Conservation (phyloP, 2,888 invertebrate species). For the Catonia carolina region DNA sequence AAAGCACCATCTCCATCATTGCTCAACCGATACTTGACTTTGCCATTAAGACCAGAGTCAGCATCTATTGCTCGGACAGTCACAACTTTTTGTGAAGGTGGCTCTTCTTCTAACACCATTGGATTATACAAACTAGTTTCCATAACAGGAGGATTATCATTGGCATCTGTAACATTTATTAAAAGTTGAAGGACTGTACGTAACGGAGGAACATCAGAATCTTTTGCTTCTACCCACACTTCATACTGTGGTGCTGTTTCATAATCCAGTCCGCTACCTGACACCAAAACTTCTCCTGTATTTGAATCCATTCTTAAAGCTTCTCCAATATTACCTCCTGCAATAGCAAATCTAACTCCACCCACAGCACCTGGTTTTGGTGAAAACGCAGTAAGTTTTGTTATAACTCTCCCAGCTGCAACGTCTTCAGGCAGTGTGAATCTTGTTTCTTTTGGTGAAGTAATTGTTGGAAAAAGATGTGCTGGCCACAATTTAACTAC, state of each 20-base stretch:
- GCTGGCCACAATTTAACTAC: conserved; percentile 69
- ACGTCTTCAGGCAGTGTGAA: conserved; percentile 77
- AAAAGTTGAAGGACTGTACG: conserved; percentile 71
- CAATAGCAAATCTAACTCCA: conserved; percentile 71
- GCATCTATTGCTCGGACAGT: conserved; percentile 73
- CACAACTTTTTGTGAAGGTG: conserved; percentile 66
- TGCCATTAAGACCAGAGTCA: conserved; percentile 82
- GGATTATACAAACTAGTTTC: conserved; percentile 75
- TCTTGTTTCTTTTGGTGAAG: conserved; percentile 58
- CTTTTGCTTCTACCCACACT: conserved; percentile 86
- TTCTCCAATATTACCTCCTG: conserved; percentile 89
- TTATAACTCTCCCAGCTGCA: conserved; percentile 66
- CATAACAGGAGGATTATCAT: conserved; percentile 86
- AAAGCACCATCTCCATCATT: conserved; percentile 74
- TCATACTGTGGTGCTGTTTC: conserved; percentile 77
- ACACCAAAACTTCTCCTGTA: conserved; percentile 73
- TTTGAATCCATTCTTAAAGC: conserved; percentile 73
- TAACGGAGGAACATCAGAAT: conserved; percentile 73
- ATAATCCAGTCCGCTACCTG: conserved; percentile 73
- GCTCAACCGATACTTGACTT: conserved; percentile 64
- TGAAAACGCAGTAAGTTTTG: conserved; percentile 68
- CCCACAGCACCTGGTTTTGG: conserved; percentile 68
- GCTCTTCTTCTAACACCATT: conserved; percentile 78
- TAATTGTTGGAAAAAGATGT: conserved; percentile 73
- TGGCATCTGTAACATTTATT: conserved; percentile 87